A percentile compares a stretch with the other conserved stretches of the same genome.
These are phyloP conservation scores for Knipowitschia caucasica DNA, from an alignment of 2,797 vertebrate genomes.

Conservation along the genomic window DNA sequence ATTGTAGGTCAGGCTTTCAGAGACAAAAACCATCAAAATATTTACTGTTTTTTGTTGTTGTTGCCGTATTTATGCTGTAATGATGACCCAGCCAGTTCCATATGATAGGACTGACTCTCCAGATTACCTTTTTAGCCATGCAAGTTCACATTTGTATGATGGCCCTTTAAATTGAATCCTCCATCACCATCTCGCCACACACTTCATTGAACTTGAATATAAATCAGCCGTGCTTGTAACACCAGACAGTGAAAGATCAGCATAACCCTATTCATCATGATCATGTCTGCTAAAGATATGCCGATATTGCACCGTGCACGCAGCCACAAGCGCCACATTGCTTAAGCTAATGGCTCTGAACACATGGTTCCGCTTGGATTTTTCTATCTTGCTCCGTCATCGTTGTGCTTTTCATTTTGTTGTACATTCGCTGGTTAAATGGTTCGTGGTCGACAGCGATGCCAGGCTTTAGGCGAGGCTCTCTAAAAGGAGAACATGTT, in stretches of 20 bases:
- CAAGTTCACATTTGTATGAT: neutral
- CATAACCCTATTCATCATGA: slow-evolving; percentile 32
- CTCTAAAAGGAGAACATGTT: slow-evolving; percentile 32
- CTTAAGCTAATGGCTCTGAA: slow-evolving; percentile 40
- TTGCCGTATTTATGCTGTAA: neutral
- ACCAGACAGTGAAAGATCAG: slow-evolving; percentile 16
- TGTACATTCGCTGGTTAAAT: slow-evolving; percentile 45
- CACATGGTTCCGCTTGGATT: slow-evolving; percentile 45
- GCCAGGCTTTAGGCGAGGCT: slow-evolving; percentile 34
- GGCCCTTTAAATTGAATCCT: neutral
- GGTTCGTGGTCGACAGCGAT: slow-evolving; percentile 29
- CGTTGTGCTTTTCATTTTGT: slow-evolving; percentile 40
- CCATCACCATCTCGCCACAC: neutral
- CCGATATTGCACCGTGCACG: slow-evolving; percentile 10
- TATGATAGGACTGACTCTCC: neutral
- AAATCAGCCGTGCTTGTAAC: slow-evolving; percentile 9
- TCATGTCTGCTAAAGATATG: slow-evolving; percentile 14
- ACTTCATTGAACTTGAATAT: slow-evolving; percentile 6
- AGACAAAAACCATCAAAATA: neutral
- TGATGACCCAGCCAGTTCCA: neutral
- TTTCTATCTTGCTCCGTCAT: slow-evolving; percentile 37
- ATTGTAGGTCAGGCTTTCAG: neutral
- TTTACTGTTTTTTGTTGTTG: too few relatives aligned
- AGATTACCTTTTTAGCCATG: neutral
- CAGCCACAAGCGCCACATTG: slow-evolving; percentile 3